phyloP scores from a whole-genome alignment of 2,113 vertebrate genomes.

The Speoplatyrhinus poulsoni region DNA sequence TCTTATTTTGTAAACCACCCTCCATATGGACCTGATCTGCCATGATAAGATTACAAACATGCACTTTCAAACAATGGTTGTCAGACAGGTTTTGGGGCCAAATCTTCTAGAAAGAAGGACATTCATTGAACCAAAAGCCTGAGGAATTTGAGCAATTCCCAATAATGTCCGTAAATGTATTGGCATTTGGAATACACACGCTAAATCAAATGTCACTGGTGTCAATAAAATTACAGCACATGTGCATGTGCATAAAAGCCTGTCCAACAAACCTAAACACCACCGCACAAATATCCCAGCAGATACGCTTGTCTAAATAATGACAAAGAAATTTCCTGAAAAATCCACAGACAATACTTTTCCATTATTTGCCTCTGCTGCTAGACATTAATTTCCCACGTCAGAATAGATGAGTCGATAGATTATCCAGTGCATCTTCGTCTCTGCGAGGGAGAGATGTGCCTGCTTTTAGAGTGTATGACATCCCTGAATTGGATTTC shows the following conservation, averaged over 20 bases:
- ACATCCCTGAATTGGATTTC: slow-evolving; percentile 70
- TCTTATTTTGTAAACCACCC: not conserved
- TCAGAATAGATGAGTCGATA: slow-evolving; percentile 53
- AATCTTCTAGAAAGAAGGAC: not conserved
- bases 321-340: slow-evolving; percentile 33
- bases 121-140: slow-evolving; percentile 13
- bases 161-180: slow-evolving; percentile 33
- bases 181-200: slow-evolving; percentile 52
- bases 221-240: slow-evolving; percentile 31
- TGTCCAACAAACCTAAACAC: slow-evolving; percentile 4
- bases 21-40: slow-evolving; percentile 35
- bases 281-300: not conserved
- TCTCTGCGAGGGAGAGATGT: slow-evolving; percentile 28
- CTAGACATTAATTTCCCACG: slow-evolving; percentile 61
- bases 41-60: slow-evolving; percentile 45
- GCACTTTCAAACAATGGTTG: slow-evolving; percentile 35
- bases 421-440: slow-evolving; percentile 22
- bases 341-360: slow-evolving; percentile 51
- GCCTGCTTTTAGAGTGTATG: slow-evolving; percentile 41
- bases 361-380: slow-evolving; percentile 24
- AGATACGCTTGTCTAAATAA: not conserved
- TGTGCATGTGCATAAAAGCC: slow-evolving; percentile 3
- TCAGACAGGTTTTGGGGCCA: slow-evolving; percentile 28
- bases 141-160: slow-evolving; percentile 11
- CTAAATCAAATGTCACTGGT: slow-evolving; percentile 52